These are phyloP conservation scores for Pantala flavescens DNA, from an alignment of 1,140 invertebrate genomes.

Conservation along the genomic window DNA sequence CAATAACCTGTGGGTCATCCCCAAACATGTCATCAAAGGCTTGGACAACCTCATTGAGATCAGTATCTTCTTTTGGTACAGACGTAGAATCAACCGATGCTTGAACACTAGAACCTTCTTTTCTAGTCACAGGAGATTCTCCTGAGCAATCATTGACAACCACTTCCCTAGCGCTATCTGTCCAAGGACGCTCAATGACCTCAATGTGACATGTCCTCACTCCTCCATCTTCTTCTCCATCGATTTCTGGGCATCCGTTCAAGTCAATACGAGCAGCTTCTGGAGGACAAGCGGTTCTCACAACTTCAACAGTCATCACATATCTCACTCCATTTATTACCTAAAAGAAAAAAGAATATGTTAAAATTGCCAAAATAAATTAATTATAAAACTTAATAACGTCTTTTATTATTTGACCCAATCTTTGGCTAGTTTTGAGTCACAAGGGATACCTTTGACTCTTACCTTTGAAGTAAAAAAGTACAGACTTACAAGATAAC, in stretches of 20 bases:
- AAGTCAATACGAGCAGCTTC: not conserved
- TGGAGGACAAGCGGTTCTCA: not conserved
- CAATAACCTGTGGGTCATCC: not conserved
- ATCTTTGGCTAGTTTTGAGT: no score
- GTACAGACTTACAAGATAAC: no score
- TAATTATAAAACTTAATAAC: no score
- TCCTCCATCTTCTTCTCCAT: not conserved
- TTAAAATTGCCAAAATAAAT: no score
- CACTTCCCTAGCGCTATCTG: not conserved
- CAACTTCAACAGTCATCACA: not conserved
- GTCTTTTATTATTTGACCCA: no score
- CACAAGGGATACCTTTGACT: no score
- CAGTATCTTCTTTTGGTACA: not conserved
- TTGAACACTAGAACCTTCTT: not conserved
- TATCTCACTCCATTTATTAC: not conserved
- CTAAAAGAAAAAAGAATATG: not conserved
- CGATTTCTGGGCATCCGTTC: not conserved
- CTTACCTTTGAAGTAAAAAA: no score
- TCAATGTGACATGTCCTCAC: not conserved
- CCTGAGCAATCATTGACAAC: not conserved
- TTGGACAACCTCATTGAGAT: not conserved
- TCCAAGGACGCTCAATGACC: not conserved
- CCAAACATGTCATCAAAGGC: not conserved
- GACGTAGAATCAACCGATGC: not conserved
- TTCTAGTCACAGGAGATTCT: not conserved